phyloP scores from a whole-genome alignment of 2,797 vertebrate species.

The Gallirallus australis region DNA sequence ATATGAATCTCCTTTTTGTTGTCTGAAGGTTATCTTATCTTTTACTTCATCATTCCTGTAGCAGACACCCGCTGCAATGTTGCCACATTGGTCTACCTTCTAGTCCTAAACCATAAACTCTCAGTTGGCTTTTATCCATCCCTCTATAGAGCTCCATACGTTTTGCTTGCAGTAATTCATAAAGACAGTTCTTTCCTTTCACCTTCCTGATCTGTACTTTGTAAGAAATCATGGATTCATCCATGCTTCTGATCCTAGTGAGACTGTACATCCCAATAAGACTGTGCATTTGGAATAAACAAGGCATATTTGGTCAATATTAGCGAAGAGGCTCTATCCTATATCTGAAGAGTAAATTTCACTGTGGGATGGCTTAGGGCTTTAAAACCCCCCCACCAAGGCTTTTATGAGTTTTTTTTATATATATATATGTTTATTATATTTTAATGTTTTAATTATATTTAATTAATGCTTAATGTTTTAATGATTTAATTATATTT shows the following conservation, averaged over 20 bases:
- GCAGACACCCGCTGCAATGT: not conserved
- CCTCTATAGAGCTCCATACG: not conserved
- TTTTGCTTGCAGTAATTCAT: not conserved
- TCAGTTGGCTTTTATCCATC: not conserved
- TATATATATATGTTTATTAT: not conserved
- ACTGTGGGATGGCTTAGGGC: not conserved
- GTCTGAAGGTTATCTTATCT: not conserved
- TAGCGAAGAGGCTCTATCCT: not conserved
- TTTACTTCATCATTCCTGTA: not conserved
- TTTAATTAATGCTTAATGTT: too few relatives aligned
- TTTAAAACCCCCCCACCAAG: not conserved
- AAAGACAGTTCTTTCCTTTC: not conserved
- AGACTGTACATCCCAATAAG: not conserved
- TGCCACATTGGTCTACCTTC: not conserved
- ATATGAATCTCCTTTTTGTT: not conserved
- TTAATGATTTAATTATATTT: not conserved
- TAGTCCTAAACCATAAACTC: not conserved
- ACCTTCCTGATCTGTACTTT: not conserved
- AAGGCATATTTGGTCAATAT: not conserved
- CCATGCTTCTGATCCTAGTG: not conserved
- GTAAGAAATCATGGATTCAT: not conserved
- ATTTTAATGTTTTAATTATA: not conserved
- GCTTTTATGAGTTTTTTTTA: not conserved
- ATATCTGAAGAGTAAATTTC: not conserved
- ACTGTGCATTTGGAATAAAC: not conserved